Evolutionary conservation across 2,113 vertebrate genomes (phyloP).

Genomic region (western clawed frog (Xenopus tropicalis)): DNA sequence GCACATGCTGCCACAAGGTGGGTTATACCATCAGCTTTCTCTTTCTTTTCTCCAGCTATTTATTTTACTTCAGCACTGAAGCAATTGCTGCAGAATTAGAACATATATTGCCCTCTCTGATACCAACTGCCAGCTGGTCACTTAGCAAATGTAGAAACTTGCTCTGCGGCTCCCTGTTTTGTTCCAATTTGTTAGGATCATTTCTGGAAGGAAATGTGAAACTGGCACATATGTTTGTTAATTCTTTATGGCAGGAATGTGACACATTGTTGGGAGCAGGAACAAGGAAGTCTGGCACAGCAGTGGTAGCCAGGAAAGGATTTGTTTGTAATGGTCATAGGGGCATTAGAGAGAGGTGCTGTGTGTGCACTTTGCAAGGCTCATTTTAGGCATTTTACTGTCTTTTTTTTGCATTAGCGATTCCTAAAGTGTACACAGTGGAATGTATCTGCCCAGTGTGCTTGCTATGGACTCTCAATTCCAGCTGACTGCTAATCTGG

Average conservation of each 20-base stretch:
- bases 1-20: too few species aligned
- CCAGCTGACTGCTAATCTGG: conserved; percentile 45
- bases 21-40: too few species aligned
- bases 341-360: conserved; percentile 6
- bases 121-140: too few species aligned
- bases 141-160: too few species aligned
- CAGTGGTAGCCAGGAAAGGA: conserved; percentile 20
- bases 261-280: conserved; percentile 1
- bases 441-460: conserved; percentile 28
- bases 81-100: too few species aligned
- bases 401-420: conserved; percentile 9
- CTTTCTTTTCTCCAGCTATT: too few species aligned
- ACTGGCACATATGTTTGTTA: conserved; percentile 1
- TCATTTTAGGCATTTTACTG: background rate
- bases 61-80: too few species aligned
- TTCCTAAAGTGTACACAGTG: conserved; percentile 21
- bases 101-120: too few species aligned
- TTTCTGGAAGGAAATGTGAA: too few species aligned
- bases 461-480: conserved; percentile 41
- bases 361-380: background rate
- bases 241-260: background rate
- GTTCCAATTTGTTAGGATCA: too few species aligned
- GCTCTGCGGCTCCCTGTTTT: too few species aligned
- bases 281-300: conserved; percentile 26
- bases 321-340: conserved; percentile 18